These are phyloP conservation scores for Oscheius sp. DNA, from an alignment of 2,888 invertebrate genomes.

Conservation along the genomic window DNA sequence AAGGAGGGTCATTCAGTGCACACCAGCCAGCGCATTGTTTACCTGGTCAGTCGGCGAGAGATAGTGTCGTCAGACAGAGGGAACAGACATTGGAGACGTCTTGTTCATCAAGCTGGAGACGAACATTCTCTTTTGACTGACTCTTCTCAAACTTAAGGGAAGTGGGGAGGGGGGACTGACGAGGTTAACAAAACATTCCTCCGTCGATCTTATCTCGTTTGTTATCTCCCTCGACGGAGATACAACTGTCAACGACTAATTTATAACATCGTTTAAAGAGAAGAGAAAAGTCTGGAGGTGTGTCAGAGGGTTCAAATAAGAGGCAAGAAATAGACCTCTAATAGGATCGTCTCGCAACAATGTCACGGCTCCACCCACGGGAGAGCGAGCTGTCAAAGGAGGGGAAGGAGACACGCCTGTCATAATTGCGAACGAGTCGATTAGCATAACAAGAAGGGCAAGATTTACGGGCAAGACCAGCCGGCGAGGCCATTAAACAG, in stretches of 20 bases:
- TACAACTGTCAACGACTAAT: too few species aligned
- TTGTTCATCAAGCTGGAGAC: slow-evolving; percentile 12
- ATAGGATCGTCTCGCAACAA: too few species aligned
- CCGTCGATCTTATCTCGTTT: too few species aligned
- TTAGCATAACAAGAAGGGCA: slow-evolving; percentile 25
- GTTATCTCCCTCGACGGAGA: too few species aligned
- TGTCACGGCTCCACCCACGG: background rate
- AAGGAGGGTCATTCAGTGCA: slow-evolving; percentile 26
- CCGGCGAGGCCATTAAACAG: slow-evolving; percentile 17
- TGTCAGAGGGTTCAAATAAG: too few species aligned
- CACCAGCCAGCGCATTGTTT: slow-evolving; percentile 30
- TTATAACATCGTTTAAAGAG: too few species aligned
- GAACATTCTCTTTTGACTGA: background rate
- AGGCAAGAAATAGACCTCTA: too few species aligned
- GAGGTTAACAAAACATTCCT: too few species aligned
- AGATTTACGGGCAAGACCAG: slow-evolving; percentile 10
- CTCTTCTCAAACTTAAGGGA: background rate
- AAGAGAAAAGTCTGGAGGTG: too few species aligned
- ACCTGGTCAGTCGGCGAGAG: slow-evolving; percentile 23
- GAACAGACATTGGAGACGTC: slow-evolving; percentile 5
- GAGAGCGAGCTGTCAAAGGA: background rate
- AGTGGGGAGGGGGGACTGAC: background rate
- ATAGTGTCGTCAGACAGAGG: background rate
- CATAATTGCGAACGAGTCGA: slow-evolving; percentile 26
- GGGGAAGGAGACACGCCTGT: too few species aligned